These are phyloP conservation scores for Buphagus erythrorhynchus DNA, from an alignment of 2,797 vertebrate species.

Conservation along the genomic window DNA sequence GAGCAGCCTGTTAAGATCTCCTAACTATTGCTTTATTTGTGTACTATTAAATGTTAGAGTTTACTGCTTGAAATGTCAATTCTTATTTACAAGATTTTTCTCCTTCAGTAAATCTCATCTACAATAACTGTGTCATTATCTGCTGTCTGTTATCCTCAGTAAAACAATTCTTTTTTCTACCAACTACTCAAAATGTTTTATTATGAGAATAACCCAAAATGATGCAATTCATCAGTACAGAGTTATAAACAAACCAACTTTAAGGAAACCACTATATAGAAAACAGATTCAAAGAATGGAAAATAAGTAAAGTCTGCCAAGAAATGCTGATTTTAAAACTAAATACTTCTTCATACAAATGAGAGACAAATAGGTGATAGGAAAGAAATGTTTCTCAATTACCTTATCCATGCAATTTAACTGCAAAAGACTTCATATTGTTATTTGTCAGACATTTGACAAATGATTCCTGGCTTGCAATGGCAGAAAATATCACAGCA, in stretches of 20 bases:
- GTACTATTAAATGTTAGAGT: not conserved
- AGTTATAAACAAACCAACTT: not conserved
- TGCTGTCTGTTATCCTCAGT: not conserved
- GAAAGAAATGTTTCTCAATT: not conserved
- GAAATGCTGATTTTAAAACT: not conserved
- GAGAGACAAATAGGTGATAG: not conserved
- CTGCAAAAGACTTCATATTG: not conserved
- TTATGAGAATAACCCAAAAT: conserved; percentile 4
- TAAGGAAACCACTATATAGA: not conserved
- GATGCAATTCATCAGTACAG: not conserved
- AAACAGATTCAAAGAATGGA: not conserved
- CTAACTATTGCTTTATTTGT: not conserved
- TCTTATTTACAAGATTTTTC: not conserved
- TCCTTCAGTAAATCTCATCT: not conserved
- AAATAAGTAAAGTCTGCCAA: not conserved
- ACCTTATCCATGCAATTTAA: not conserved
- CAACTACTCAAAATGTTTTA: not conserved
- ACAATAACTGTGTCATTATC: not conserved
- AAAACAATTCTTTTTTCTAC: not conserved
- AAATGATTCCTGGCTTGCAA: not conserved
- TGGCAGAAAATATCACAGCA: not conserved
- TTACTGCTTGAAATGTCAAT: not conserved
- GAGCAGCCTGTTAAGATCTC: not conserved
- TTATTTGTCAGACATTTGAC: not conserved
- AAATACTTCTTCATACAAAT: not conserved